Percentiles rank a stretch among this genome's conserved stretches.
These are phyloP conservation scores for Thereva unica DNA, from an alignment of 2,888 invertebrate genomes.

Conservation along the genomic window DNA sequence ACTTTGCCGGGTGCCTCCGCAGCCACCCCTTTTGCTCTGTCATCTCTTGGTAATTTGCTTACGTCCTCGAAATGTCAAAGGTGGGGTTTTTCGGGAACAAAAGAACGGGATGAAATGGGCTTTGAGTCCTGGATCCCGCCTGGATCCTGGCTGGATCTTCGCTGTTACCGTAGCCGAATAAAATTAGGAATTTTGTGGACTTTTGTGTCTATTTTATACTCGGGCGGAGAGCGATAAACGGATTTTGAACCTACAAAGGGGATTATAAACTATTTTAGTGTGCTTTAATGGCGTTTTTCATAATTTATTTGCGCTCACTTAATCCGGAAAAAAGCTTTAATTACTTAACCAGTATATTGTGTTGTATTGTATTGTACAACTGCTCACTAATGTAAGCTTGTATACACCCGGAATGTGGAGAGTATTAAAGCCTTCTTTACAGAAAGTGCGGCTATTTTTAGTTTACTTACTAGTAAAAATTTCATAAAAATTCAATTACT, in stretches of 20 bases:
- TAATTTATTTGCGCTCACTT: too few species aligned
- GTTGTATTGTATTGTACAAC: neutral
- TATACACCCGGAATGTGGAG: neutral
- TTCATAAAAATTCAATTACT: too few species aligned
- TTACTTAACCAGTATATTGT: neutral
- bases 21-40: slow-evolving; percentile 21
- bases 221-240: too few species aligned
- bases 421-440: neutral
- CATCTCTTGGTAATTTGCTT: slow-evolving; percentile 32
- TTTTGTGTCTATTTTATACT: too few species aligned
- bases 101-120: neutral
- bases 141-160: neutral
- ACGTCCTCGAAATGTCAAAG: slow-evolving; percentile 30
- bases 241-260: too few species aligned
- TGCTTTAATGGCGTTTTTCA: too few species aligned
- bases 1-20: too few species aligned
- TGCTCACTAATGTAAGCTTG: neutral
- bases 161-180: too few species aligned
- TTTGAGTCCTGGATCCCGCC: slow-evolving; percentile 2
- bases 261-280: too few species aligned
- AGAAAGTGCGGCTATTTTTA: neutral
- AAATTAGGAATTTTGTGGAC: too few species aligned
- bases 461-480: neutral
- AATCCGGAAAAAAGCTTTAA: neutral
- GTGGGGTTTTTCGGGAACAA: slow-evolving; percentile 1